Percentiles rank a stretch among this genome's conserved stretches.
Conservation (phyloP, 2,888 invertebrate genomes). For the Eurytoma adleriae region DNA sequence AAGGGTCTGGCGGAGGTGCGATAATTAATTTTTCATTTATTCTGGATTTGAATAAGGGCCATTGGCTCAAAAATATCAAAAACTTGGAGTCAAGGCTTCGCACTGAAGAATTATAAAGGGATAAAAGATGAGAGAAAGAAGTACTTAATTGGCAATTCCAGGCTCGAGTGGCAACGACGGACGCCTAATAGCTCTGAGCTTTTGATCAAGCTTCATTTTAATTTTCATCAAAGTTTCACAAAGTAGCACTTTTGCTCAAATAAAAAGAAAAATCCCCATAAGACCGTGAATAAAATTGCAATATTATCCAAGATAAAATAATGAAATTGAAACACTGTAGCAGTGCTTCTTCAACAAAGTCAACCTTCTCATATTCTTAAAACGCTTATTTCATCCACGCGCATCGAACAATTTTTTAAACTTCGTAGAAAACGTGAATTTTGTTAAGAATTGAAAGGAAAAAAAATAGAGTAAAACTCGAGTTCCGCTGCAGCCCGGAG, state of each 20-base stretch:
- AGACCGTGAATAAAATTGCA: background rate
- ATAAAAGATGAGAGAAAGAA: constrained; percentile 38
- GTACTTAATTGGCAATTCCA: constrained; percentile 50
- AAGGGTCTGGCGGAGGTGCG: too few relatives aligned
- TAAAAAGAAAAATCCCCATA: background rate
- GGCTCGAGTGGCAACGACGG: constrained; percentile 34
- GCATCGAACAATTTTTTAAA: background rate
- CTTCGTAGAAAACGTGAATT: background rate
- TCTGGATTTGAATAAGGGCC: background rate
- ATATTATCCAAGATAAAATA: too few relatives aligned
- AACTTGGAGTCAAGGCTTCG: background rate
- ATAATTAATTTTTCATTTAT: background rate
- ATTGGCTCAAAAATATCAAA: constrained; percentile 2
- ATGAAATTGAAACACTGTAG: too few relatives aligned
- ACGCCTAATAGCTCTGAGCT: constrained; percentile 27
- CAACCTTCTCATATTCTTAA: too few relatives aligned
- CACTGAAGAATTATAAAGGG: constrained; percentile 28
- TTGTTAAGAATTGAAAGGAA: background rate
- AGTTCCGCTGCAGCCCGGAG: background rate
- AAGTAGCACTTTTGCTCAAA: constrained; percentile 24
- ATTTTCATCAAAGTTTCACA: constrained; percentile 49
- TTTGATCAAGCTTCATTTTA: constrained; percentile 50
- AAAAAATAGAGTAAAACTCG: constrained; percentile 15
- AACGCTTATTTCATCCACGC: background rate
- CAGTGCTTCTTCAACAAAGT: too few relatives aligned